A percentile compares a stretch with the other conserved stretches of the same genome.
phyloP scores from a whole-genome alignment of 2,888 invertebrate genomes.

The Campopleginae sp. region DNA sequence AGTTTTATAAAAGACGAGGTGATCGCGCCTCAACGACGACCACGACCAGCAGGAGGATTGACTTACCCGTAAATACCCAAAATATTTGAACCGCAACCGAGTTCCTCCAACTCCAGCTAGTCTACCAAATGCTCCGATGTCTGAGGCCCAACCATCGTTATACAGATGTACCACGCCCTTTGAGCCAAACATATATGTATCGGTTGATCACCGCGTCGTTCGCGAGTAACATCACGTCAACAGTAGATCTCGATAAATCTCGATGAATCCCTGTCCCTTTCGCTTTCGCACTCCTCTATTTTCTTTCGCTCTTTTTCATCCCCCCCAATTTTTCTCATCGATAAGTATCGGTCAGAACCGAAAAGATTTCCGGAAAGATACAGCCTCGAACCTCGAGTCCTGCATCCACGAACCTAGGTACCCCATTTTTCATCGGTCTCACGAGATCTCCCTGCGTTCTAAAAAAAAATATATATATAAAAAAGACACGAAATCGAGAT shows the following conservation, averaged over 20 bases:
- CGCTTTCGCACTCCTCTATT: slow-evolving; percentile 51
- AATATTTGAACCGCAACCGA: slow-evolving; percentile 63
- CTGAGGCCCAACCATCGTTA: slow-evolving; percentile 39
- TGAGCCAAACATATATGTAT: slow-evolving; percentile 30
- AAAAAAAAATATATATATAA: slow-evolving; percentile 2
- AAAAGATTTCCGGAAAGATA: slow-evolving; percentile 60
- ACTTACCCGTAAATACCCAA: slow-evolving; percentile 65
- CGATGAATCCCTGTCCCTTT: slow-evolving; percentile 42
- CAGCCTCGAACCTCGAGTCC: slow-evolving; percentile 20
- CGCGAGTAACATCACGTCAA: slow-evolving; percentile 62
- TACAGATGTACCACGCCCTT: slow-evolving; percentile 54
- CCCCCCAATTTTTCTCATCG: slow-evolving; percentile 43
- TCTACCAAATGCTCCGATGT: slow-evolving; percentile 38
- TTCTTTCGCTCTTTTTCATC: slow-evolving; percentile 37
- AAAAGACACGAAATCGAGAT: slow-evolving; percentile 20
- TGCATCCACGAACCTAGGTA: slow-evolving; percentile 24
- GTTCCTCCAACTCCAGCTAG: slow-evolving; percentile 13
- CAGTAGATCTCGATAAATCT: slow-evolving; percentile 66
- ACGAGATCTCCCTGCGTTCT: slow-evolving; percentile 40
- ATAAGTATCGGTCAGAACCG: slow-evolving; percentile 65
- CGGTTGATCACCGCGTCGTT: slow-evolving; percentile 51
- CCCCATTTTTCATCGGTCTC: slow-evolving; percentile 53
- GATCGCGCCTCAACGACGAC: slow-evolving; percentile 45
- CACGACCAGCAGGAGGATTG: slow-evolving; percentile 42
- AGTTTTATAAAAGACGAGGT: slow-evolving; percentile 49